phyloP scores from a whole-genome alignment of 1,140 invertebrate genomes.

The Ceratosolen fusciceps region DNA sequence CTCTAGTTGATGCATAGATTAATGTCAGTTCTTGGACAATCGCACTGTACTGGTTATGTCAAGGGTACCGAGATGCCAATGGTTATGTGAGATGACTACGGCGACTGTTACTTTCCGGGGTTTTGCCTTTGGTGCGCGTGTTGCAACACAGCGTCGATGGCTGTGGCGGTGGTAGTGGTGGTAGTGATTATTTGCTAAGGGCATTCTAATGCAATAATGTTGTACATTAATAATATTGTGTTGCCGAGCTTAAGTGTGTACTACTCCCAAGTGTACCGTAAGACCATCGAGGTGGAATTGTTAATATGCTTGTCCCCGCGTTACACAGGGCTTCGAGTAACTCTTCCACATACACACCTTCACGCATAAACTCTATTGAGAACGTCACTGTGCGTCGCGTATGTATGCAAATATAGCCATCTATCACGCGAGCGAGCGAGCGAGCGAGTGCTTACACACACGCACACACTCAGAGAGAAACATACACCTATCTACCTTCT shows the following conservation, averaged over 20 bases:
- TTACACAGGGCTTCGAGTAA: background rate
- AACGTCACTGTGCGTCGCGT: background rate
- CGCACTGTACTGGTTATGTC: no score
- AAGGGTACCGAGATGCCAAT: no score
- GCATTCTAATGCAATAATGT: background rate
- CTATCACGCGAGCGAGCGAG: background rate
- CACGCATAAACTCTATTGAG: background rate
- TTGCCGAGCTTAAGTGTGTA: background rate
- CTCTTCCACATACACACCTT: background rate
- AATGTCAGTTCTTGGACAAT: no score
- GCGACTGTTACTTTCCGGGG: background rate
- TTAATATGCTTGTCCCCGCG: background rate
- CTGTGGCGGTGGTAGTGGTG: no score
- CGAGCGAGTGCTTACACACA: slow-evolving; percentile 23
- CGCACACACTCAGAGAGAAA: background rate
- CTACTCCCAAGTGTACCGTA: background rate
- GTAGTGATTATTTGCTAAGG: background rate
- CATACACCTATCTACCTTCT: background rate
- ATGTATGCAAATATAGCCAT: background rate
- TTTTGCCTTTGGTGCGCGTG: background rate
- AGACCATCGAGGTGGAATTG: background rate
- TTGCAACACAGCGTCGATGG: no score
- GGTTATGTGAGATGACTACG: background rate
- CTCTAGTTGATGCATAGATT: no score
- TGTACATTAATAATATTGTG: background rate